Percentiles rank a stretch among this genome's conserved stretches.
phyloP scores from a whole-genome alignment of 2,888 invertebrate genomes.

The Idaea aversata region DNA sequence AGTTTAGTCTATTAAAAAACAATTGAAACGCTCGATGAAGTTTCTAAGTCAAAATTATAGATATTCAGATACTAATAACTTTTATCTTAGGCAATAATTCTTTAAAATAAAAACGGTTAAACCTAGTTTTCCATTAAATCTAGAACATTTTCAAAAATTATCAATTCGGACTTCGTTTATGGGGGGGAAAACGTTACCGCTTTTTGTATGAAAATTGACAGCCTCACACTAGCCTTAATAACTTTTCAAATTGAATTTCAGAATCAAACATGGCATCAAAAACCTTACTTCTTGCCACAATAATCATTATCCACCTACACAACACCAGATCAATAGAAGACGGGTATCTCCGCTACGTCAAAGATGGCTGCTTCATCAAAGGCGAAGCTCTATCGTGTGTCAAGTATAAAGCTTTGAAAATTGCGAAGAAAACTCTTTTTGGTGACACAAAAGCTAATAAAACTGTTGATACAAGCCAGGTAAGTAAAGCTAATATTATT shows the following conservation, averaged over 20 bases:
- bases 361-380: slow-evolving; percentile 64
- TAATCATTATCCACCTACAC: slow-evolving; percentile 36
- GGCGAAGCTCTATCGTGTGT: slow-evolving; percentile 69
- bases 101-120: no score
- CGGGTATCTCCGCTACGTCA: slow-evolving; percentile 65
- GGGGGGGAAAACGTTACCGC: no score
- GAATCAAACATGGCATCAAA: slow-evolving; percentile 31
- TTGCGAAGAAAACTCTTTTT: slow-evolving; percentile 65
- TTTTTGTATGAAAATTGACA: no score
- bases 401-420: slow-evolving; percentile 70
- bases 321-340: slow-evolving; percentile 47
- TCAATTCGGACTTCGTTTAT: no score
- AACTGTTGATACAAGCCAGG: slow-evolving; percentile 59
- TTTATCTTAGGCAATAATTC: no score
- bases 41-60: no score
- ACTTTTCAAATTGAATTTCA: slow-evolving; percentile 10
- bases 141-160: no score
- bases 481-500: background rate
- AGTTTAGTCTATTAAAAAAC: no score
- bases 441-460: slow-evolving; percentile 56
- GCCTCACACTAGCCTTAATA: no score
- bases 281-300: slow-evolving; percentile 24
- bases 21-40: no score
- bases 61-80: no score
- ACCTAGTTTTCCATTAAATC: no score